phyloP scores from a whole-genome alignment of 2,113 vertebrate genomes.

The Gymnogyps californianus region DNA sequence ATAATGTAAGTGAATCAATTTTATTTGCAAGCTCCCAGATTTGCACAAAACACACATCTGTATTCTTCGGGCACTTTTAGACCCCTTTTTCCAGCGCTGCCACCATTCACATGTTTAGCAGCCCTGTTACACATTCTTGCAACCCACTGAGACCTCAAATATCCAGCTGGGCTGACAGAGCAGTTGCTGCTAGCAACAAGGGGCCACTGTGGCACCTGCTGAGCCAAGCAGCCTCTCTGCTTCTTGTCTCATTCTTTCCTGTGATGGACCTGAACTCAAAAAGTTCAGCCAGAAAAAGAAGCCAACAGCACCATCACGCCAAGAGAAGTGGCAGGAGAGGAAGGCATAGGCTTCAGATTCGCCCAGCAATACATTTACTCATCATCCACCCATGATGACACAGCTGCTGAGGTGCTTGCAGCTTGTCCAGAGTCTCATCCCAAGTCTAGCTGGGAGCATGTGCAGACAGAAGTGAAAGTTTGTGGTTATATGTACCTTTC shows the following conservation, averaged over 20 bases:
- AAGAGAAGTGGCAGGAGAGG: neutral
- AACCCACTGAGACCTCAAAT: neutral
- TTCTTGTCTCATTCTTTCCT: neutral
- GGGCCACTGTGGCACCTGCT: neutral
- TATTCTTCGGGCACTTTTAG: neutral
- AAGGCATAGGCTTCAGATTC: neutral
- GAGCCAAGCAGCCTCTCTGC: neutral
- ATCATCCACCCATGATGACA: neutral
- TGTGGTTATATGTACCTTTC: neutral
- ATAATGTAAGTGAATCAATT: neutral
- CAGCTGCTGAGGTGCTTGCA: neutral
- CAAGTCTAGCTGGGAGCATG: neutral
- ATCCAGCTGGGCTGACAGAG: neutral
- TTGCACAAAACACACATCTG: neutral
- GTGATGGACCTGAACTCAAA: neutral
- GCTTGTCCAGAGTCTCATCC: neutral
- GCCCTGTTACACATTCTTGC: neutral
- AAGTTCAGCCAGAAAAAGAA: neutral
- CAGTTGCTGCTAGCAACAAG: slow-evolving; percentile 4
- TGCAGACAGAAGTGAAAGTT: neutral
- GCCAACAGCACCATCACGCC: neutral
- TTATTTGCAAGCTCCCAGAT: neutral
- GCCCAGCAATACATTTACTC: neutral
- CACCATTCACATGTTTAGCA: neutral
- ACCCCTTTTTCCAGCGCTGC: neutral